Percentiles rank a stretch among this genome's conserved stretches.
Evolutionary conservation across 2,797 vertebrate genomes (phyloP).

Genomic region (Alfaro cultratus): DNA sequence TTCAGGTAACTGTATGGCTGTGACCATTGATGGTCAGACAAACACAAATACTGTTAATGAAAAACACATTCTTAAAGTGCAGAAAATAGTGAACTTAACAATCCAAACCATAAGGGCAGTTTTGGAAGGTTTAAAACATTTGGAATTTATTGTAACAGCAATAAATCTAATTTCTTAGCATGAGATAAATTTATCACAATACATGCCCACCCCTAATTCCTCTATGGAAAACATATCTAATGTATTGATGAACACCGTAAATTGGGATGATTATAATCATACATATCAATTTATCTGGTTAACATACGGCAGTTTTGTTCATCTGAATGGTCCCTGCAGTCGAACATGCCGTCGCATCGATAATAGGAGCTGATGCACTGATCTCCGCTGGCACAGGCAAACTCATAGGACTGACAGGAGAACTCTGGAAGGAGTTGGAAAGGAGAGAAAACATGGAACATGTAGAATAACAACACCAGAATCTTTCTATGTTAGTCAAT

Average conservation of each 20-base stretch:
- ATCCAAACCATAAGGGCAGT: too few species aligned
- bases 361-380: conserved; percentile 85
- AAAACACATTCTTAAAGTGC: too few species aligned
- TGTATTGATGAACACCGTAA: not conserved
- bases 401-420: conserved; percentile 85
- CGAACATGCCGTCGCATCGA: conserved; percentile 90
- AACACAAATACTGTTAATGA: too few species aligned
- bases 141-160: too few species aligned
- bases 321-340: conserved; percentile 93
- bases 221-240: not conserved
- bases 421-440: conserved; percentile 76
- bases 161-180: too few species aligned
- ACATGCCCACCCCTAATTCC: not conserved
- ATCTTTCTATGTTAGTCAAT: not conserved
- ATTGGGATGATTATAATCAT: not conserved
- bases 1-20: too few species aligned
- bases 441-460: not conserved
- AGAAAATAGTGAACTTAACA: too few species aligned
- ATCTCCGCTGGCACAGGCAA: conserved; percentile 88
- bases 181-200: too few species aligned
- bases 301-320: conserved; percentile 90
- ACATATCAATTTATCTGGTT: not conserved
- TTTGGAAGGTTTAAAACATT: too few species aligned
- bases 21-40: too few species aligned
- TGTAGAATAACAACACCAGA: not conserved